phyloP scores from a whole-genome alignment of 2,113 vertebrate species.

The Menidia beryllina region DNA sequence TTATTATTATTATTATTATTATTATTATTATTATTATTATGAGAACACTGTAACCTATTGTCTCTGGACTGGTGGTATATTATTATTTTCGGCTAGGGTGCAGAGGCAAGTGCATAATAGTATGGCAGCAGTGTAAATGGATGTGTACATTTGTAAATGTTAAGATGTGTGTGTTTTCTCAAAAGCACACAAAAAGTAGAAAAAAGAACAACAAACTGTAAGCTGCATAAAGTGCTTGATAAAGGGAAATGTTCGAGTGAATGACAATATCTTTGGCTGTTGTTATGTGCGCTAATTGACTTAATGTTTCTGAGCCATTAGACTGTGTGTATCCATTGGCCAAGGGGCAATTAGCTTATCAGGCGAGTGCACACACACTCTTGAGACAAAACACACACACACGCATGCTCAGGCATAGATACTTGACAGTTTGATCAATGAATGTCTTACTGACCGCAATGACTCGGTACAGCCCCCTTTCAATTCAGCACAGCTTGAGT shows the following conservation, averaged over 20 bases:
- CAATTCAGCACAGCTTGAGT: slow-evolving; percentile 66
- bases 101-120: slow-evolving; percentile 9
- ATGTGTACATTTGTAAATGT: slow-evolving; percentile 25
- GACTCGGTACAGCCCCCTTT: slow-evolving; percentile 68
- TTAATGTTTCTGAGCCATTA: slow-evolving; percentile 70
- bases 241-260: slow-evolving; percentile 44
- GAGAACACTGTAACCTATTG: slow-evolving; percentile 33
- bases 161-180: not conserved
- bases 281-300: slow-evolving; percentile 73
- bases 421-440: slow-evolving; percentile 79
- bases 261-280: slow-evolving; percentile 56
- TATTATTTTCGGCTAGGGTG: slow-evolving; percentile 38
- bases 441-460: slow-evolving; percentile 72
- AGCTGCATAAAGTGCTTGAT: slow-evolving; percentile 41
- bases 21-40: too few relatives aligned
- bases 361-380: slow-evolving; percentile 37
- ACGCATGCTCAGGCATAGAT: slow-evolving; percentile 41
- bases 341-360: slow-evolving; percentile 77
- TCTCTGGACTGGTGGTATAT: slow-evolving; percentile 32
- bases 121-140: not conserved
- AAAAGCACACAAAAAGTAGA: not conserved
- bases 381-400: slow-evolving; percentile 10
- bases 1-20: too few relatives aligned
- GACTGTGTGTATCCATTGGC: slow-evolving; percentile 62
- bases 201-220: slow-evolving; percentile 11